Evolutionary conservation across 2,113 vertebrate genomes (phyloP).

Genomic region (Mormoops blainvillei): DNA sequence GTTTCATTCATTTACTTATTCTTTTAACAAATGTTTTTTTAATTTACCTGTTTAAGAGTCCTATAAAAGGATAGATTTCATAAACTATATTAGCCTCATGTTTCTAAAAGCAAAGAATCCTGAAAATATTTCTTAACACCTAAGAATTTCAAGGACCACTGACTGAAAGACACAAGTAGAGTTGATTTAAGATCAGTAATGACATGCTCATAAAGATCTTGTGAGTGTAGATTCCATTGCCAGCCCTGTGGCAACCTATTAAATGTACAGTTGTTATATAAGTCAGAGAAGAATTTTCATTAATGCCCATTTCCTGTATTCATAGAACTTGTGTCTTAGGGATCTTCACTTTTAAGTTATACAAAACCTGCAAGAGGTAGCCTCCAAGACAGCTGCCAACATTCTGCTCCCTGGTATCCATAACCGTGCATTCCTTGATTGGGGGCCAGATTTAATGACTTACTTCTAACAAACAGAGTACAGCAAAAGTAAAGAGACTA

Average conservation of each 20-base stretch:
- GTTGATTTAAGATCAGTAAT: not conserved
- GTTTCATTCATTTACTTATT: not conserved
- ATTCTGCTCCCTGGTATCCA: not conserved
- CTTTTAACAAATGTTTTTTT: not conserved
- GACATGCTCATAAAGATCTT: not conserved
- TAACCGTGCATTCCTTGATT: not conserved
- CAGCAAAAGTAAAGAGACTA: not conserved
- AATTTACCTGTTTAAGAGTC: not conserved
- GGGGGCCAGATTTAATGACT: not conserved
- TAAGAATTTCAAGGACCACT: not conserved
- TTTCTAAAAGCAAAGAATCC: not conserved
- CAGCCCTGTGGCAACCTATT: not conserved
- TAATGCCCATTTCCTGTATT: not conserved
- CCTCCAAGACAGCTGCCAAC: not conserved
- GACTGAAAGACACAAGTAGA: not conserved
- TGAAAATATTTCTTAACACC: not conserved
- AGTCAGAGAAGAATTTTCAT: not conserved
- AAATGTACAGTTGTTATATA: not conserved
- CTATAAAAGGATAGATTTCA: not conserved
- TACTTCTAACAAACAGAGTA: not conserved
- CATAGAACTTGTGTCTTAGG: not conserved
- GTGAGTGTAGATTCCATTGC: not conserved
- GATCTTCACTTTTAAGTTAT: not conserved
- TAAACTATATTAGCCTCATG: not conserved
- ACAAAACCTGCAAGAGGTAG: not conserved